Percentiles rank a stretch among this genome's conserved stretches.
phyloP scores from a whole-genome alignment of 2,888 invertebrate species.

The Rapana venosa region DNA sequence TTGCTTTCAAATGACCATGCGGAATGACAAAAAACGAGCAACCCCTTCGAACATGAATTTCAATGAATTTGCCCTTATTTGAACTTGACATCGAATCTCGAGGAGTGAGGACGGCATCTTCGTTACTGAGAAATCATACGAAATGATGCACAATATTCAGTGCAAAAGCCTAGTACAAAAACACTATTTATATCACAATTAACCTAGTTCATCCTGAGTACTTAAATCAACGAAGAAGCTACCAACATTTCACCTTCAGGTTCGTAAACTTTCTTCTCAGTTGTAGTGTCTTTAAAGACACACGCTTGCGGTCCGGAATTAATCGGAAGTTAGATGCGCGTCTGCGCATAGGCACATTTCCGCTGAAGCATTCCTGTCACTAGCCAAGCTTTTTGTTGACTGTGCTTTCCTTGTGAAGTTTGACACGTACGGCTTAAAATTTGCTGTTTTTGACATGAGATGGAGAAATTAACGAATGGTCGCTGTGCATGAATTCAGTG shows the following conservation, averaged over 20 bases:
- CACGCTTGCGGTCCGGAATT: background rate
- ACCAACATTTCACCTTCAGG: background rate
- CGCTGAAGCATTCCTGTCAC: conserved; percentile 45
- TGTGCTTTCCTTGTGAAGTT: background rate
- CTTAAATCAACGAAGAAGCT: too few relatives aligned
- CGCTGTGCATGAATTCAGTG: background rate
- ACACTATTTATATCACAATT: too few relatives aligned
- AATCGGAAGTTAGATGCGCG: conserved; percentile 27
- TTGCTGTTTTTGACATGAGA: background rate
- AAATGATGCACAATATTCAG: too few relatives aligned
- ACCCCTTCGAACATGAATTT: background rate
- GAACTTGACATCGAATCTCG: conserved; percentile 6
- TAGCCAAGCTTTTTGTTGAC: conserved; percentile 40
- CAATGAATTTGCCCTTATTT: conserved; percentile 28
- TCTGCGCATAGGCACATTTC: conserved; percentile 42
- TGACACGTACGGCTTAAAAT: background rate
- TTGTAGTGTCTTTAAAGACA: background rate
- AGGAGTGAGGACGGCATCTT: too few relatives aligned
- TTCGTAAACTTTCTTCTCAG: background rate
- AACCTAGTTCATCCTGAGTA: too few relatives aligned
- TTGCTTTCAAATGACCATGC: background rate
- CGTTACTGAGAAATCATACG: background rate
- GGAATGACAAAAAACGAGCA: background rate
- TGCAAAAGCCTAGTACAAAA: too few relatives aligned
- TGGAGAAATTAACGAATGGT: background rate